A percentile compares a stretch with the other conserved stretches of the same genome.
These are phyloP conservation scores for Huso huso DNA, from an alignment of 2,797 vertebrate genomes.

Conservation along the genomic window DNA sequence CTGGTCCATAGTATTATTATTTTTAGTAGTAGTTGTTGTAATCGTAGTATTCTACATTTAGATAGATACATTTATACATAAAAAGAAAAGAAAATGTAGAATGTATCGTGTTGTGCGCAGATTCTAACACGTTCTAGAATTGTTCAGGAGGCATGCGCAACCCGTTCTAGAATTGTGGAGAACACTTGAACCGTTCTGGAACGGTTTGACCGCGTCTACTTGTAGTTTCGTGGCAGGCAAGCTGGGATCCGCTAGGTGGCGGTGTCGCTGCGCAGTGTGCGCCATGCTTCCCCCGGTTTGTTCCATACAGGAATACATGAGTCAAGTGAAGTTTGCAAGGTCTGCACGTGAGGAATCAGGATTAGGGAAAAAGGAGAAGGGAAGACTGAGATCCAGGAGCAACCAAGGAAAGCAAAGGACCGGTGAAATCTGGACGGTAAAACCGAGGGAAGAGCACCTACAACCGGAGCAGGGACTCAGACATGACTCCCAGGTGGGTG, in stretches of 20 bases:
- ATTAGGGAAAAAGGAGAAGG: not conserved
- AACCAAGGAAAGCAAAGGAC: not conserved
- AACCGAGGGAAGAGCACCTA: not conserved
- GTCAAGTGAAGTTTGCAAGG: constrained; percentile 43
- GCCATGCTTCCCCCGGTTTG: constrained; percentile 39
- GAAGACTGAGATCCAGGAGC: not conserved
- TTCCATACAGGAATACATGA: constrained; percentile 33
- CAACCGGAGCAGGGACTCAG: constrained; percentile 54
- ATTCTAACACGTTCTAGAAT: no score
- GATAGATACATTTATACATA: no score
- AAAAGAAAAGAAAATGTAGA: no score
- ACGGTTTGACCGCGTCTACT: no score
- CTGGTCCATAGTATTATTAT: no score
- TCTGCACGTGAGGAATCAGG: constrained; percentile 48
- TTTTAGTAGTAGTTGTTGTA: no score
- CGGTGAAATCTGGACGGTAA: not conserved
- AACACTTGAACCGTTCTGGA: no score
- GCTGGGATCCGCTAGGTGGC: constrained; percentile 46
- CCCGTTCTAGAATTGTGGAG: no score
- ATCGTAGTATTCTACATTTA: no score
- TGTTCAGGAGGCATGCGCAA: no score
- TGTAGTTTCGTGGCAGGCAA: no score
- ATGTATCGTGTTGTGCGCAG: no score
- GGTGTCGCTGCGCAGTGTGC: constrained; percentile 43
- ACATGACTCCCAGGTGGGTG: constrained; percentile 81